A percentile compares a stretch with the other conserved stretches of the same genome.
phyloP scores from a whole-genome alignment of 2,888 invertebrate species.

The Clostera curtula region DNA sequence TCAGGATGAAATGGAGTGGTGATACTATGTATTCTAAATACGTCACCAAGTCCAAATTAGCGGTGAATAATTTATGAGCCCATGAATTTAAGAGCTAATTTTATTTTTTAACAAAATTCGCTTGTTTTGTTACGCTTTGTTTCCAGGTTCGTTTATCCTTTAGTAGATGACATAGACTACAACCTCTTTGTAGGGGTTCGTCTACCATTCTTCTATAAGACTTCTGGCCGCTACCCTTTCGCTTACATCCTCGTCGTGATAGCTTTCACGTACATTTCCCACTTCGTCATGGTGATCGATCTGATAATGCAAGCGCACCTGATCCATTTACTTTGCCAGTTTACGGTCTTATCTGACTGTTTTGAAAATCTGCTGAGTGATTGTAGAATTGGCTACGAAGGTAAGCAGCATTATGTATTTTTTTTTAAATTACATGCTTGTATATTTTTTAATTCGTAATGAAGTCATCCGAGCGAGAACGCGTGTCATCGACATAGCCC shows the following conservation, averaged over 20 bases:
- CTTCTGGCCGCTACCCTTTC: slow-evolving; percentile 28
- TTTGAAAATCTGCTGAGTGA: slow-evolving; percentile 45
- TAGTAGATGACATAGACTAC: slow-evolving; percentile 53
- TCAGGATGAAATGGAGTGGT: too few species aligned
- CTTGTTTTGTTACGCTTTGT: too few species aligned
- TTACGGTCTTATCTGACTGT: slow-evolving; percentile 44
- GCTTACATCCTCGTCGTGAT: slow-evolving; percentile 33
- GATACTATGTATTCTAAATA: too few species aligned
- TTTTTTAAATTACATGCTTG: too few species aligned
- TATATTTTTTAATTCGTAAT: too few species aligned
- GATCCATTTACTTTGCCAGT: slow-evolving; percentile 52
- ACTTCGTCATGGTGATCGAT: slow-evolving; percentile 54
- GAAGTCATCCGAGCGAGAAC: too few species aligned
- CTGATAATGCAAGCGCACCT: slow-evolving; percentile 49
- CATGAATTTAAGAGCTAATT: too few species aligned
- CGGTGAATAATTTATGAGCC: too few species aligned
- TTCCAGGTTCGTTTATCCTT: slow-evolving; percentile 48
- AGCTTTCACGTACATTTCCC: slow-evolving; percentile 39
- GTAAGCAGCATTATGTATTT: slow-evolving; percentile 15
- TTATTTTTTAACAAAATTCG: too few species aligned
- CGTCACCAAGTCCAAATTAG: too few species aligned
- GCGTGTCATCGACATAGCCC: too few species aligned
- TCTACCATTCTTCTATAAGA: slow-evolving; percentile 39
- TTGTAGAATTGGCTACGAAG: slow-evolving; percentile 28
- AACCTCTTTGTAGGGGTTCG: slow-evolving; percentile 43